phyloP scores from a whole-genome alignment of 2,888 invertebrate species.

The Drosophila eohydei region DNA sequence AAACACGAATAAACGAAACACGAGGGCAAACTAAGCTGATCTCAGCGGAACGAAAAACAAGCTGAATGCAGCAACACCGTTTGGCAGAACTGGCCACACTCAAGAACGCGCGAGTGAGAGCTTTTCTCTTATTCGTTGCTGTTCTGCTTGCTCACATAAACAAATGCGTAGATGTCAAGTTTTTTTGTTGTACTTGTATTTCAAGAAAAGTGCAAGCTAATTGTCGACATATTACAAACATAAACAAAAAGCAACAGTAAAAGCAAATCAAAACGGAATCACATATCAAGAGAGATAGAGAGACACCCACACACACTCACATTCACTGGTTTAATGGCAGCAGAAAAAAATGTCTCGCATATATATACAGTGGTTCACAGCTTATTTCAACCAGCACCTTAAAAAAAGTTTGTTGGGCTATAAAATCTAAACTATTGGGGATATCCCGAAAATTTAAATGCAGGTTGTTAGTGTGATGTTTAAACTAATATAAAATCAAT shows the following conservation, averaged over 20 bases:
- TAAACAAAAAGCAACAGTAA: constrained; percentile 62
- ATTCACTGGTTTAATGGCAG: constrained; percentile 11
- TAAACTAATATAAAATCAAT: too few species aligned
- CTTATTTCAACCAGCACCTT: too few species aligned
- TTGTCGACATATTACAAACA: constrained; percentile 55
- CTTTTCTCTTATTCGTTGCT: constrained; percentile 16
- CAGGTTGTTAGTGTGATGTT: too few species aligned
- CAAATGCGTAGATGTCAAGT: constrained; percentile 67
- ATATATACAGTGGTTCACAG: too few species aligned
- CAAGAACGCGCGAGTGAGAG: constrained; percentile 13
- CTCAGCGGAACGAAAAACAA: neutral
- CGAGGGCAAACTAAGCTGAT: neutral
- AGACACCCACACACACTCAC: constrained; percentile 37
- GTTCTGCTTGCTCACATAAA: constrained; percentile 51
- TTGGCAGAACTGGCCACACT: constrained; percentile 36
- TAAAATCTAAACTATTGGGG: too few species aligned
- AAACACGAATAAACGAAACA: neutral
- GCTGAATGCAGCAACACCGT: constrained; percentile 20
- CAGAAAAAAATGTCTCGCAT: constrained; percentile 16
- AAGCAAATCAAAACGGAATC: constrained; percentile 37
- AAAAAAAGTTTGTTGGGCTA: too few species aligned
- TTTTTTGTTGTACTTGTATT: constrained; percentile 15
- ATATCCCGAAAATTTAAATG: too few species aligned
- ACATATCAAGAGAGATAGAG: constrained; percentile 31
- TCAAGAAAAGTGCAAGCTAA: constrained; percentile 58